Conservation (phyloP, 2,113 vertebrate species). For the Myotis lucifugus region DNA sequence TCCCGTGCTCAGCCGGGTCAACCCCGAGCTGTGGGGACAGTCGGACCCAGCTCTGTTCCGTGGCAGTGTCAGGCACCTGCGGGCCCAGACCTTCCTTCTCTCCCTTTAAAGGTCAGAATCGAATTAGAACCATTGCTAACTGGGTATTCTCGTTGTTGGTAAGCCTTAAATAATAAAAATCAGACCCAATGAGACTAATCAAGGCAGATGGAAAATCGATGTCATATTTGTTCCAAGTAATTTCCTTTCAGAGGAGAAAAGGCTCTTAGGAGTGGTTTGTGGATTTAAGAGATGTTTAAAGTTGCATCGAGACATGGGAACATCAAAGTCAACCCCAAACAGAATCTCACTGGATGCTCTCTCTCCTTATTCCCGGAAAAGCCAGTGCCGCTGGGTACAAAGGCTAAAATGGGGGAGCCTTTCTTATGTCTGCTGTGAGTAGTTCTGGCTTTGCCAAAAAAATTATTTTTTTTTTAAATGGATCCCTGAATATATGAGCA, state of each 20-base stretch:
- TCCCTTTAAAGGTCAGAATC: conserved; percentile 74
- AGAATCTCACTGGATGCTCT: conserved; percentile 8
- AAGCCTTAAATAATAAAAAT: conserved; percentile 74
- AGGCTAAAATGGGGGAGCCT: not conserved
- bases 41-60: not conserved
- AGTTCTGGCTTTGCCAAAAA: conserved; percentile 40
- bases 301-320: conserved; percentile 55
- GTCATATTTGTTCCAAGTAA: conserved; percentile 79
- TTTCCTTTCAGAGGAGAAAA: conserved; percentile 71
- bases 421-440: not conserved
- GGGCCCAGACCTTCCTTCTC: conserved; percentile 61
- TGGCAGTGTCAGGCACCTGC: not conserved
- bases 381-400: not conserved
- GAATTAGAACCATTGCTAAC: conserved; percentile 73
- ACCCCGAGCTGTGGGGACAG: conserved; percentile 81
- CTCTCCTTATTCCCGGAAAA: conserved; percentile 55
- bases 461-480: not conserved
- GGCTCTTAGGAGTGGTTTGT: conserved; percentile 62
- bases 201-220: conserved; percentile 79
- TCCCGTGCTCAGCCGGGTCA: conserved; percentile 51
- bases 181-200: conserved; percentile 74
- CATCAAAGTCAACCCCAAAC: conserved; percentile 56
- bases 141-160: conserved; percentile 67
- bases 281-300: conserved; percentile 69
- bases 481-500: conserved; percentile 26